Base-by-base conservation (phyloP, 2,888 invertebrate genomes). In the Malacosoma neustria region DNA sequence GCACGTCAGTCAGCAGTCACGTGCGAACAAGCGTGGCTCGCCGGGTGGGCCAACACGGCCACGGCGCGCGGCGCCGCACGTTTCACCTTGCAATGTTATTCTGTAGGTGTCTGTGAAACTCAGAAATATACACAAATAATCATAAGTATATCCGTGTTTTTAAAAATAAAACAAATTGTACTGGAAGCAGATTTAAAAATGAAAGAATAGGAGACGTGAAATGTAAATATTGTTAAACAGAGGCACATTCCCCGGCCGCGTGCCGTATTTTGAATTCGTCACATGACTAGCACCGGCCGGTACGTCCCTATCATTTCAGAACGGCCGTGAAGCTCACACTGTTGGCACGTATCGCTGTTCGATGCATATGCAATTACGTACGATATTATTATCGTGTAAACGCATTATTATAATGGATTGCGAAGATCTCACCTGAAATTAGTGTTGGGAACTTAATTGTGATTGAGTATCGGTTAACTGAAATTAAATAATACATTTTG, bases 191-290 rank as follows among this genome's bases (percentile, higher is more conserved):
- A n/a, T n/a, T n/a, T n/a, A n/a, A n/a, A n/a, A n/a, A n/a, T n/a
- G n/a, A 34, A n/a, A 15, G 3, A 29, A 14, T 11, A 22, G 14
- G 2, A 15, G 11, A n/a, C n/a, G 11, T 31, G 3, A n/a, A 29
- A 12, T 9, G n/a, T 11, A 12, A n/a, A 15, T 13, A 11, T 30
- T 29, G 9, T 6, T 32, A 39, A 33, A 11, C 34, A 22, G 11
- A 30, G 36, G 29, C 66, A 67, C 66, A 75, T 72, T 71, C 57
- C 61, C 45, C 42, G 45, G 54, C 62, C 46, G 60, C 51, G 58
- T 61, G 56, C 62, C 61, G 57, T 75, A 71, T 73, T 74, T 77
- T 73, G 70, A 70, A 61, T 39, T 48, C 57, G 61, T 76, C 80
- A 81, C 71, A 73, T 72, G 72, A 77, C 57, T 57, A 42, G 44